Conservation (phyloP, 2,888 invertebrate species). For the Catocala fraxini region DNA sequence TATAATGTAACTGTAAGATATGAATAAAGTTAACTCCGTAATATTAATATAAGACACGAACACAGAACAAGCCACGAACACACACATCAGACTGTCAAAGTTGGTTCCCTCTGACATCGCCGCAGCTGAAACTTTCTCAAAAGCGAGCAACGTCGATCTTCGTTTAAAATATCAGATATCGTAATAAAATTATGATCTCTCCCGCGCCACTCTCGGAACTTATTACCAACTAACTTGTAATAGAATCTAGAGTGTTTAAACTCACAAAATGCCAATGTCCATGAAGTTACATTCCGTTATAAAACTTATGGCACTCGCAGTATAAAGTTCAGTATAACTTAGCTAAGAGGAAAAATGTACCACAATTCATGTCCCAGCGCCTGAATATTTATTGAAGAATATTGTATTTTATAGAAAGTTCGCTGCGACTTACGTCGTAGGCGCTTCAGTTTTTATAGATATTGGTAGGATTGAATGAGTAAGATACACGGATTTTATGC, state of each 20-base stretch:
- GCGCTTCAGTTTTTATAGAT: constrained; percentile 38
- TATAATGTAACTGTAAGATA: too few species aligned
- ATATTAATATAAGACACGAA: background rate
- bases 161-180: constrained; percentile 45
- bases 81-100: constrained; percentile 9
- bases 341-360: constrained; percentile 33
- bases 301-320: constrained; percentile 64
- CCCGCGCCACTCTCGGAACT: constrained; percentile 33
- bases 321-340: constrained; percentile 47
- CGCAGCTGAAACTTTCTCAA: constrained; percentile 32
- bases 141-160: constrained; percentile 23
- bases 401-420: constrained; percentile 32
- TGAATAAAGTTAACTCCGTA: too few species aligned
- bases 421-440: constrained; percentile 19
- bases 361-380: constrained; percentile 32
- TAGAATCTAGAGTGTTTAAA: constrained; percentile 60
- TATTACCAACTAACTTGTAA: constrained; percentile 53
- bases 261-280: constrained; percentile 65
- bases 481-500: constrained; percentile 17
- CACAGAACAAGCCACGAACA: background rate
- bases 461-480: constrained; percentile 31
- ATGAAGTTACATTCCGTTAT: constrained; percentile 58
- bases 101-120: constrained; percentile 23
- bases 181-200: constrained; percentile 38
- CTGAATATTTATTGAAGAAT: constrained; percentile 47